A percentile compares a stretch with the other conserved stretches of the same genome.
Conservation (phyloP, 2,113 vertebrate species). For the Rhinoderma darwinii region DNA sequence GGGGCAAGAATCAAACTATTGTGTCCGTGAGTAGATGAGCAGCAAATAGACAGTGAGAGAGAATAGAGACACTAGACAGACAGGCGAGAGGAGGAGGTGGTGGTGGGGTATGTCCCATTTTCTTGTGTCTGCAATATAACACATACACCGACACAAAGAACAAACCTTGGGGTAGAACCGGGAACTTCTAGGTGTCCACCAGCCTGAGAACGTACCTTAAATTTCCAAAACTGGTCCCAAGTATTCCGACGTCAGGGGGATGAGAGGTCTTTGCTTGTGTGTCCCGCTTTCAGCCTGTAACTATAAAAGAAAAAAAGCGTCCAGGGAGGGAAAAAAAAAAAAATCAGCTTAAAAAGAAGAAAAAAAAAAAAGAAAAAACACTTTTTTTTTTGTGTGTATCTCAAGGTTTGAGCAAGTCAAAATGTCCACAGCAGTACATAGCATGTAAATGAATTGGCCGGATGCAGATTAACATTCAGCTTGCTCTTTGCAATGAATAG, state of each 20-base stretch:
- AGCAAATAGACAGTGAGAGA: slow-evolving; percentile 30
- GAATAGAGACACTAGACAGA: slow-evolving; percentile 36
- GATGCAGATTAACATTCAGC: slow-evolving; percentile 79
- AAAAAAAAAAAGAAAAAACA: slow-evolving; percentile 58
- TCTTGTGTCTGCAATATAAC: slow-evolving; percentile 62
- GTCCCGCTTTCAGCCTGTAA: slow-evolving; percentile 15
- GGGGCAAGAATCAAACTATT: slow-evolving; percentile 24
- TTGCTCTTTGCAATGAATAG: slow-evolving; percentile 80
- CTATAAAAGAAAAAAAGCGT: slow-evolving; percentile 12
- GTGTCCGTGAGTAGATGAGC: slow-evolving; percentile 21
- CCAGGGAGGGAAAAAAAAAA: slow-evolving; percentile 13
- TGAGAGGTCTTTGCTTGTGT: neutral
- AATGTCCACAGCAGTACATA: slow-evolving; percentile 73
- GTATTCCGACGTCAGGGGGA: slow-evolving; percentile 2
- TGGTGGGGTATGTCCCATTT: slow-evolving; percentile 66
- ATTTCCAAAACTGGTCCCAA: slow-evolving; percentile 23
- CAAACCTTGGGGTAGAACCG: neutral
- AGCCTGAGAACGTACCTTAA: slow-evolving; percentile 32
- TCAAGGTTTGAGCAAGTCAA: slow-evolving; percentile 75
- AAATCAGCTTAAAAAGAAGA: neutral
- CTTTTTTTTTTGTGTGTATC: slow-evolving; percentile 68
- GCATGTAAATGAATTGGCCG: slow-evolving; percentile 82
- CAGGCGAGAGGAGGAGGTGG: slow-evolving; percentile 51
- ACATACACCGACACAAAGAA: slow-evolving; percentile 3
- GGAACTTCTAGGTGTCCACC: neutral